Conservation (phyloP, 2,113 vertebrate genomes). For the Halcyon senegalensis region DNA sequence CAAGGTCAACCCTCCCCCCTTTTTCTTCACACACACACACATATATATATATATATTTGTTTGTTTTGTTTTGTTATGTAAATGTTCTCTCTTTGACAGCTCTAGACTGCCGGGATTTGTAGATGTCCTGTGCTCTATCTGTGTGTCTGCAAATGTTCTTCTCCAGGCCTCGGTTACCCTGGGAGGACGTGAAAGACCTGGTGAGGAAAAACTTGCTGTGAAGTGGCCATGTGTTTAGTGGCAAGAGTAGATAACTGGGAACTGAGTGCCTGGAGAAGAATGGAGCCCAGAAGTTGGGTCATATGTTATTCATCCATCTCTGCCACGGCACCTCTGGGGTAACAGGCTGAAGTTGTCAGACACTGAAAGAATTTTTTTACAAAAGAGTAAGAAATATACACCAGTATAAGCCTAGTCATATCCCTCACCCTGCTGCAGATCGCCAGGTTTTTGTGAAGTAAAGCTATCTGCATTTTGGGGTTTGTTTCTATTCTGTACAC, state of each 20-base stretch:
- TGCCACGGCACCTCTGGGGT: background rate
- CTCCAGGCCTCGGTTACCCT: background rate
- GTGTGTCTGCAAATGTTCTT: background rate
- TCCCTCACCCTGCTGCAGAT: background rate
- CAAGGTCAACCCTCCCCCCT: background rate
- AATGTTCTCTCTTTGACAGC: background rate
- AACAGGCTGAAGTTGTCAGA: background rate
- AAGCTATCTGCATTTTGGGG: background rate
- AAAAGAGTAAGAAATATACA: background rate
- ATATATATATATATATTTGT: background rate
- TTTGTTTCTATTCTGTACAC: background rate
- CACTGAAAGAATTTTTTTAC: background rate
- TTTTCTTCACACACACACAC: no score
- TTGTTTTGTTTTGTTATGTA: background rate
- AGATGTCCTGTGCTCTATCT: background rate
- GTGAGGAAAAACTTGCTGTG: background rate
- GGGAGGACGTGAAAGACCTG: background rate
- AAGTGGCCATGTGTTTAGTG: background rate
- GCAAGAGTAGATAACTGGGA: background rate
- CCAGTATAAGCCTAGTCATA: background rate
- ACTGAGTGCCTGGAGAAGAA: background rate
- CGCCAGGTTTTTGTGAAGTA: background rate
- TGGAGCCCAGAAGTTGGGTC: background rate
- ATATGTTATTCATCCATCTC: background rate
- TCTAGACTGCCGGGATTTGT: background rate